These are phyloP conservation scores for Zaprionus africanus DNA, from an alignment of 1,140 invertebrate genomes.

Conservation along the genomic window DNA sequence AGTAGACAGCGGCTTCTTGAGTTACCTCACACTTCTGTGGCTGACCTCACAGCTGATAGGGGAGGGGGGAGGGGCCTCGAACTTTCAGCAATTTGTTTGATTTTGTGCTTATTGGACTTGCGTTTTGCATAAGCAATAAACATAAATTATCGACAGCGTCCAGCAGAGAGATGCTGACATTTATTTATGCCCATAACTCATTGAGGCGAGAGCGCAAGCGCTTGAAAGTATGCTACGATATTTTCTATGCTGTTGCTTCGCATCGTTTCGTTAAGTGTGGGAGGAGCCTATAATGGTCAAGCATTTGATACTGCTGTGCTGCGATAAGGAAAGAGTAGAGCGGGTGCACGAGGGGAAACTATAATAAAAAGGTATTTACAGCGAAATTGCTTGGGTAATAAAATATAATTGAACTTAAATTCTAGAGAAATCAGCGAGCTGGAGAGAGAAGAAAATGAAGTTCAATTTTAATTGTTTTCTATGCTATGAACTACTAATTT, in stretches of 20 bases:
- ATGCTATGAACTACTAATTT: too few species aligned
- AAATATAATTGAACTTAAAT: too few species aligned
- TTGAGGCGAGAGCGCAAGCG: conserved; percentile 24
- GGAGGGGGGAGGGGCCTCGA: conserved; percentile 13
- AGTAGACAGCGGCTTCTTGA: conserved; percentile 17
- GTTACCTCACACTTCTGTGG: conserved; percentile 2
- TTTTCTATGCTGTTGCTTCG: conserved; percentile 24
- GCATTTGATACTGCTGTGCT: not conserved
- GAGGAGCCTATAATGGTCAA: not conserved
- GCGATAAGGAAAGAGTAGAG: not conserved
- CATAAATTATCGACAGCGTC: conserved; percentile 69
- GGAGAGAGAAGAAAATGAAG: too few species aligned
- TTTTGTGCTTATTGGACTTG: conserved; percentile 76
- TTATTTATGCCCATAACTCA: conserved; percentile 74
- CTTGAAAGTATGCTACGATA: conserved; percentile 31
- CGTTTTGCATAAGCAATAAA: conserved; percentile 81
- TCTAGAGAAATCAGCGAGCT: too few species aligned
- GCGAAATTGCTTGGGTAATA: too few species aligned
- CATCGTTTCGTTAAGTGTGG: not conserved
- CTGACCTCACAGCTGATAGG: not conserved
- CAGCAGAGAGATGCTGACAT: conserved; percentile 55
- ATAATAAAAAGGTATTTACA: not conserved
- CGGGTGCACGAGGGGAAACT: not conserved
- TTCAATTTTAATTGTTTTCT: too few species aligned
- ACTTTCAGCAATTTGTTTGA: conserved; percentile 80